Evolutionary conservation across 2,113 vertebrate genomes (phyloP).

Genomic region (Corythornis cristatus): DNA sequence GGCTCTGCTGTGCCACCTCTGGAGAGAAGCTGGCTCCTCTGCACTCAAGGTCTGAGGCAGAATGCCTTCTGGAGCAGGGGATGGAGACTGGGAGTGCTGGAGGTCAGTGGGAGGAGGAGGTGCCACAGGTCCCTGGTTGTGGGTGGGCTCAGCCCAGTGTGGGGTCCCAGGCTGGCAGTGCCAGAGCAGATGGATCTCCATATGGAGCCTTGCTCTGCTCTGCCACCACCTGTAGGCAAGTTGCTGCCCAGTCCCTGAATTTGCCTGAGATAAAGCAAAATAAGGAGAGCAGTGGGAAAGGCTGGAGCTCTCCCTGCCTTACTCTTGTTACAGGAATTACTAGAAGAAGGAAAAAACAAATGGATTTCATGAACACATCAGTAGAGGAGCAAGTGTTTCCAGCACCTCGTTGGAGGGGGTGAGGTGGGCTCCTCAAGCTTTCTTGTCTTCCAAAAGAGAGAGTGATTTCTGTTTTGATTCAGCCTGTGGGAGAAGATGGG

Average conservation of each 20-base stretch:
- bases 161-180: neutral
- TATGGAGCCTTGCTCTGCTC: slow-evolving; percentile 53
- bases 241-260: slow-evolving; percentile 57
- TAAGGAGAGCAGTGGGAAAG: slow-evolving; percentile 13
- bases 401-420: slow-evolving; percentile 19
- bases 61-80: neutral
- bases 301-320: slow-evolving; percentile 33
- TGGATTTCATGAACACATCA: slow-evolving; percentile 44
- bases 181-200: slow-evolving; percentile 72
- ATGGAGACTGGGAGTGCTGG: neutral
- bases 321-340: slow-evolving; percentile 57
- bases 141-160: neutral
- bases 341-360: neutral
- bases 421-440: neutral
- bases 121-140: neutral
- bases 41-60: neutral
- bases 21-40: neutral
- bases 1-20: neutral
- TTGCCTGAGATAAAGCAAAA: slow-evolving; percentile 53
- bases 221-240: slow-evolving; percentile 62
- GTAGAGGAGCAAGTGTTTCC: slow-evolving; percentile 3
- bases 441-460: neutral
- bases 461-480: slow-evolving; percentile 37
- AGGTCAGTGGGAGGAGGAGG: neutral
- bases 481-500: slow-evolving; percentile 20